Evolutionary conservation across 2,113 vertebrate genomes (phyloP).

Genomic region (Gymnogyps californianus): DNA sequence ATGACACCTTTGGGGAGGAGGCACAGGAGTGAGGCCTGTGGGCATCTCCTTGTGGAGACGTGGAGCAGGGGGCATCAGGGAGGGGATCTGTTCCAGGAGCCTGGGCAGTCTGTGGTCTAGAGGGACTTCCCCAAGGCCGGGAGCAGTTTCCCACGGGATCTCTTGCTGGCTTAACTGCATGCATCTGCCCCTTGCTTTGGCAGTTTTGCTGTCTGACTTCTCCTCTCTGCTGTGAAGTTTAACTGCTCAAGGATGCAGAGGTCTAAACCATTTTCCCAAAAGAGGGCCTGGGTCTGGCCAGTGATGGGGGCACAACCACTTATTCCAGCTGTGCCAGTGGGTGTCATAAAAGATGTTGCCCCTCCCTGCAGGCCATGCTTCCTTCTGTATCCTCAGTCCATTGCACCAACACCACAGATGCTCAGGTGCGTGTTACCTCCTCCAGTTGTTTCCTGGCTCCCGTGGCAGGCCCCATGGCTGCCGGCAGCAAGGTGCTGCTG

Average conservation of each 20-base stretch:
- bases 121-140: neutral
- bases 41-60: neutral
- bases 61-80: neutral
- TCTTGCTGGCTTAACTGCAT: neutral
- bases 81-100: neutral
- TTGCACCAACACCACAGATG: rapidly evolving
- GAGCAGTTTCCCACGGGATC: neutral
- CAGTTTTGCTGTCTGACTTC: neutral
- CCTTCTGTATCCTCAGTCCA: neutral
- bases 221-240: neutral
- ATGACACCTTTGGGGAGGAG: neutral
- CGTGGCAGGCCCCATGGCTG: neutral
- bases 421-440: rapidly evolving
- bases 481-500: rapidly evolving
- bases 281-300: neutral
- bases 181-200: neutral
- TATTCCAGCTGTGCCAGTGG: neutral
- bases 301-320: neutral
- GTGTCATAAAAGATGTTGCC: neutral
- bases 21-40: neutral
- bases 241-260: neutral
- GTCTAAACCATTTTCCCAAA: neutral
- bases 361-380: neutral
- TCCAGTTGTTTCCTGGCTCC: neutral
- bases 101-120: neutral